Evolutionary conservation across 2,797 vertebrate species (phyloP).

Genomic region (Podargus strigoides): DNA sequence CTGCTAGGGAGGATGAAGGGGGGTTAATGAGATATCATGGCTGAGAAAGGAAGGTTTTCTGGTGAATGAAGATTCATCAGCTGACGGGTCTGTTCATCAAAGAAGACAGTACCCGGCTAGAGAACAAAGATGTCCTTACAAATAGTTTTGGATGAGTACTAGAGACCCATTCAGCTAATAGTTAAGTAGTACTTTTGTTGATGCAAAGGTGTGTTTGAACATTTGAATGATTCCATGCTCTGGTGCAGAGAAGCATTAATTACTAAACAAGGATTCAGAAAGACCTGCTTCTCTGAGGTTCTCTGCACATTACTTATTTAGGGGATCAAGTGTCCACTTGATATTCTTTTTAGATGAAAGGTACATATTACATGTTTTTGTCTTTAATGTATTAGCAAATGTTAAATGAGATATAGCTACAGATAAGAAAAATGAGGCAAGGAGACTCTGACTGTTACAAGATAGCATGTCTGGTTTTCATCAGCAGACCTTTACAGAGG

Average conservation of each 20-base stretch:
- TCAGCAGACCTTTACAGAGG: not conserved
- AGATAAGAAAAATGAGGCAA: not conserved
- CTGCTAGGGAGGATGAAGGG: not conserved
- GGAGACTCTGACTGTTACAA: not conserved
- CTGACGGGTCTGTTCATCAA: not conserved
- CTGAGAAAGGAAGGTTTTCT: not conserved
- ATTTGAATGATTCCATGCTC: not conserved
- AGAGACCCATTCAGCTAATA: not conserved
- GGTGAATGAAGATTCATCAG: not conserved
- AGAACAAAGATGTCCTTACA: not conserved
- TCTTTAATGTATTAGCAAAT: not conserved
- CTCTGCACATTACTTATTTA: conserved; percentile 5
- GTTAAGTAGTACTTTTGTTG: not conserved
- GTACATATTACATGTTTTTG: not conserved
- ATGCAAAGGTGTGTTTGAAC: not conserved
- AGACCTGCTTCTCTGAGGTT: not conserved
- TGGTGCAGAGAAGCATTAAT: not conserved
- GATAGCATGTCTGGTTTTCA: not conserved
- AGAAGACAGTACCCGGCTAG: not conserved
- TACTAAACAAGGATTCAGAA: not conserved
- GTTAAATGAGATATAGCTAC: not conserved
- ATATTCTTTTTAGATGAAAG: not conserved
- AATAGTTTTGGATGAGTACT: not conserved
- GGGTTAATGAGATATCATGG: not conserved
- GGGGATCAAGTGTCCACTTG: not conserved